A percentile compares a stretch with the other conserved stretches of the same genome.
These are phyloP conservation scores for Dinomys branickii DNA, from an alignment of 2,113 vertebrate genomes.

Conservation along the genomic window DNA sequence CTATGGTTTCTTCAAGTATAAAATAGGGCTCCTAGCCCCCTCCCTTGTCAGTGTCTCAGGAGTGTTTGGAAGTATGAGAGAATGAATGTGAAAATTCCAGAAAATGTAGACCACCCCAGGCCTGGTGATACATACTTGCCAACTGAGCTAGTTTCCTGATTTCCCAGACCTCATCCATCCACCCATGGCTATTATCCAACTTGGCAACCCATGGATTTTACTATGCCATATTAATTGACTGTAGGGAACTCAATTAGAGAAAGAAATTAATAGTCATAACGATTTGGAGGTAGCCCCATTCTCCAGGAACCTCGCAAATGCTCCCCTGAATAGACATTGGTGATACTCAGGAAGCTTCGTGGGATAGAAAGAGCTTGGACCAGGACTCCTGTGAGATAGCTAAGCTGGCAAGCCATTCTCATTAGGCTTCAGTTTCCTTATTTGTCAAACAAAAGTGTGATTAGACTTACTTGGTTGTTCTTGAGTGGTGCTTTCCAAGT, in stretches of 20 bases:
- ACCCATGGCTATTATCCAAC: neutral
- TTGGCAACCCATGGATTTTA: neutral
- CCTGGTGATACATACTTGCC: neutral
- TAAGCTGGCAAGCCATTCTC: neutral
- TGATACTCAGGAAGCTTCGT: neutral
- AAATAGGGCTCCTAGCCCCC: neutral
- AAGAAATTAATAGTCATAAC: slow-evolving; percentile 13
- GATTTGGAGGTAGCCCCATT: neutral
- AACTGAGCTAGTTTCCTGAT: neutral
- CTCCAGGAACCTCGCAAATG: neutral
- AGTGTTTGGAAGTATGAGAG: neutral
- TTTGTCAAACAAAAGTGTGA: slow-evolving; percentile 23
- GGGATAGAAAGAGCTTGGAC: neutral
- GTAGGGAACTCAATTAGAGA: neutral
- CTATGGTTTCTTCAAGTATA: neutral
- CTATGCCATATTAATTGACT: neutral
- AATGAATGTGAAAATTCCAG: neutral
- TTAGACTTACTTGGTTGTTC: neutral
- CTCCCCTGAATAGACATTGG: neutral
- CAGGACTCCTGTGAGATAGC: neutral
- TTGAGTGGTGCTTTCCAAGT: neutral
- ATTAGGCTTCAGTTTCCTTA: neutral
- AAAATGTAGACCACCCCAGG: neutral
- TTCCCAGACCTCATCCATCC: slow-evolving; percentile 21
- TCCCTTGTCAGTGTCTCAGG: neutral